Base-by-base conservation (phyloP, 2,113 vertebrate genomes). In the Mustela nigripes region DNA sequence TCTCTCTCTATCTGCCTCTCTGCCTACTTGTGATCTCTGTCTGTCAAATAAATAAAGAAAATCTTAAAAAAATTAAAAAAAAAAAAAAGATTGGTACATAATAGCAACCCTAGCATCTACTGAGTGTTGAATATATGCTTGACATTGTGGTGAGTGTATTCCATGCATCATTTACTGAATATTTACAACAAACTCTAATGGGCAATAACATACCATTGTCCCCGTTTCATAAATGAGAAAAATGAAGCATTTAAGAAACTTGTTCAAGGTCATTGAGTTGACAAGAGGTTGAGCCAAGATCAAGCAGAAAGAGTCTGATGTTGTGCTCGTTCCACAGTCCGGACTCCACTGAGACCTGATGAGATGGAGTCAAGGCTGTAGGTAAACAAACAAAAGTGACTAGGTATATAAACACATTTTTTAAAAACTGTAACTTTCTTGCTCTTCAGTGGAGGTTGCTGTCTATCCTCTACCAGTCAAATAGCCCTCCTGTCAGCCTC, bases 71-170 rank as follows among this genome's bases (percentile, higher is more conserved):
- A 50, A 14, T 12, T 12, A 2, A 3, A 12, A 50, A 12, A 50
- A 50, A 50, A 50, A 50, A 50, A 50, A 42, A 4, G 22, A 67
- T 28, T 12, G 21, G 26, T 22, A 19, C 24, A 2, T 56, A 36
- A 31, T 15, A 15, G 9, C 53, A 33, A 16, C 1, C 4, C 45
- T 62, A 0, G 22, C 4, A 11, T 67, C 81, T 28, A 19, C 0
- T n/a, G 62, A 65, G n/a, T 78, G 33, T 53, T 6, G 26, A 14
- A 3, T 53, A 10, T 16, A 15, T 71, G 24, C 48, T 80, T 67
- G 92, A 28, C 76, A 65, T 45, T 26, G 67, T 50, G 36, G 19
- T 33, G 11, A 67, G 14, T 22, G 48, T 11, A 19, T 56, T 33
- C 2, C 42, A 5, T 12, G 4, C 10, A 18, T 65, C 50, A 19